Evolutionary conservation across 1,140 invertebrate genomes (phyloP), one percentile per base, ranked within the genome.

Genomic region (Tyrophagus putrescentiae): DNA sequence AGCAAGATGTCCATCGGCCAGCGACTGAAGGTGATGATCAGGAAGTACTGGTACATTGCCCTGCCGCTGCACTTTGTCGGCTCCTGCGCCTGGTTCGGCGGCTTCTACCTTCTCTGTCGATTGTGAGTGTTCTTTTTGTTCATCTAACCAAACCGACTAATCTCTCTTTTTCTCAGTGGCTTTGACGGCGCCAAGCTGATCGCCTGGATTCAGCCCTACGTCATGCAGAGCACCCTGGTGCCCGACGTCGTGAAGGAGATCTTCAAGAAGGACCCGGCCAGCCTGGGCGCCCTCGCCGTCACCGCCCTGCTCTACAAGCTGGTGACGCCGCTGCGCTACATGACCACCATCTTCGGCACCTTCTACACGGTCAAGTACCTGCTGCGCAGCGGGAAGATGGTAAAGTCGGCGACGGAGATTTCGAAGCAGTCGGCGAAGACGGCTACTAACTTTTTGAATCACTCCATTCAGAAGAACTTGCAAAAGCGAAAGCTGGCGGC

Each of bases 41-140:
- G 83, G 72, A 83, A 94, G 69, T 94, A 96, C 73, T 95, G 91
- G 84, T 91, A 94, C 73, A 82, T 95, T 60, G 70, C 93, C 33
- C 74, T 95, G 59, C 88, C 87, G 31, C 88, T 95, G 0, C 91
- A 97, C 73, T 66, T 87, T 57, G 76, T 82, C 5, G 94, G 90
- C 11, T 94, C 88, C 1, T 70, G 79, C 57, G 77, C 82, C 60
- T 96, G 91, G 90, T 82, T 84, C 72, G 81, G 81, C 11, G 72
- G 79, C 18, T 93, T 93, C 72, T 95, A 91, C 72, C 82, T 84
- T 70, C 72, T 82, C 65, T 84, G 84, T n/a, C 82, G 80, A 73
- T 77, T 71, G 69, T 69, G 53, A 57, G 7, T 23, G 21, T 32
- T 32, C n/a, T 36, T 16, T n/a, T 42, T 31, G 4, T 13, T 31